These are phyloP conservation scores for Morone saxatilis DNA, from an alignment of 2,113 vertebrate genomes.

Conservation along the genomic window DNA sequence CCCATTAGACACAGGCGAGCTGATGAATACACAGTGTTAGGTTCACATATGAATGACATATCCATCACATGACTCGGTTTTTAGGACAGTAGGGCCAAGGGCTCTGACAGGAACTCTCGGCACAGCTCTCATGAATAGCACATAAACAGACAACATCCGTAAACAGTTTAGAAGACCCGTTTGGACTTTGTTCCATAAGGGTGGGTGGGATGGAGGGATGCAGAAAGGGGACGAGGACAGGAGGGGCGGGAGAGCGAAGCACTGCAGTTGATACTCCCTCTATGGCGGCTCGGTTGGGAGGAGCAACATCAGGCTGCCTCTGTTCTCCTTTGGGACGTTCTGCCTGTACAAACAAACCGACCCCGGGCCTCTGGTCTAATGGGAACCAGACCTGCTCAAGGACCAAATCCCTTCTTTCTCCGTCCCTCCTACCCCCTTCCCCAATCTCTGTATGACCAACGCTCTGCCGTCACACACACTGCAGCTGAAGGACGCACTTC, in stretches of 20 bases:
- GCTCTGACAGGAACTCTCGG: conserved; percentile 54
- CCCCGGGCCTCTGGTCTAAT: conserved; percentile 83
- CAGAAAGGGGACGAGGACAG: conserved; percentile 45
- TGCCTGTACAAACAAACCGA: conserved; percentile 84
- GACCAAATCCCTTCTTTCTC: conserved; percentile 68
- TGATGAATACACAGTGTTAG: conserved; percentile 62
- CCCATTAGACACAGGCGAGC: conserved; percentile 52
- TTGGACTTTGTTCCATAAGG: conserved; percentile 77
- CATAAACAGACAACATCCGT: conserved; percentile 81
- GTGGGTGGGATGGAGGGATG: conserved; percentile 57
- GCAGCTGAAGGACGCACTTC: conserved; percentile 82
- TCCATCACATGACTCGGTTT: conserved; percentile 54
- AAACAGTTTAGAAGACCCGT: conserved; percentile 75
- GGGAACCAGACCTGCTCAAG: conserved; percentile 85
- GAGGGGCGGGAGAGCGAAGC: conserved; percentile 67
- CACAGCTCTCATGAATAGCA: conserved; percentile 67
- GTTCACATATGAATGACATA: conserved; percentile 59
- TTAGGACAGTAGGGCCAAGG: conserved; percentile 47
- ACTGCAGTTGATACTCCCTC: conserved; percentile 77
- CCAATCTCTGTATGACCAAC: conserved; percentile 46
- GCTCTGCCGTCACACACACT: conserved; percentile 61
- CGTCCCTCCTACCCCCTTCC: conserved; percentile 30
- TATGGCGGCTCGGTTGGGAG: conserved; percentile 65
- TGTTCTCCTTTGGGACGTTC: conserved; percentile 80
- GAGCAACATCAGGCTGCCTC: conserved; percentile 77